Percentiles rank a stretch among this genome's conserved stretches.
phyloP scores from a whole-genome alignment of 2,113 vertebrate genomes.

The Sorex fumeus region DNA sequence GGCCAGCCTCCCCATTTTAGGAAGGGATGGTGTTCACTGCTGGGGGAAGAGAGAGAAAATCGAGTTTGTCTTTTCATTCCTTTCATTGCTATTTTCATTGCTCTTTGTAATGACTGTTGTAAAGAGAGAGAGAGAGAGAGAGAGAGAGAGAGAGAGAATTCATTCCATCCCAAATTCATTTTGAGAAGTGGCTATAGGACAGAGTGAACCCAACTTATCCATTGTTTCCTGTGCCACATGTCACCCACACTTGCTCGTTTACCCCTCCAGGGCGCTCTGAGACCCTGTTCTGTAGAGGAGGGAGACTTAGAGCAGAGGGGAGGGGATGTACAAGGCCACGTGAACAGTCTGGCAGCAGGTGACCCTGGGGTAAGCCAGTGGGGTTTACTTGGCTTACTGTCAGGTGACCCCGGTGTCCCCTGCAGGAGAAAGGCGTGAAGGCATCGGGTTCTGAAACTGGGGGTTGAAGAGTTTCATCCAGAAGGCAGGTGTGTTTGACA shows the following conservation, averaged over 20 bases:
- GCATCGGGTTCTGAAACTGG: neutral
- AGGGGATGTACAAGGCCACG: too few relatives aligned
- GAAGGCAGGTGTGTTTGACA: neutral
- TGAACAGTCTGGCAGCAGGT: too few relatives aligned
- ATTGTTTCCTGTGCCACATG: neutral
- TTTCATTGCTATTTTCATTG: too few relatives aligned
- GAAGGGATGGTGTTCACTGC: neutral
- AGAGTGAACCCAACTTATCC: neutral
- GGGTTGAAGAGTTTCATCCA: neutral
- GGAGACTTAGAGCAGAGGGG: too few relatives aligned
- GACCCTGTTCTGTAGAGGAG: too few relatives aligned
- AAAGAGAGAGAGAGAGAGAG: neutral
- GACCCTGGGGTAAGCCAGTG: too few relatives aligned
- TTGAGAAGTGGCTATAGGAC: neutral
- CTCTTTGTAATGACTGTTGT: neutral
- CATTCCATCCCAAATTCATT: conserved; percentile 5
- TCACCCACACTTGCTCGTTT: neutral
- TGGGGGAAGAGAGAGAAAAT: neutral
- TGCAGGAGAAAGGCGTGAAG: neutral
- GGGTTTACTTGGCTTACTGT: too few relatives aligned
- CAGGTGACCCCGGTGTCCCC: neutral
- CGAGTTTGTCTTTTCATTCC: neutral
- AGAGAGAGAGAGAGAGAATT: neutral
- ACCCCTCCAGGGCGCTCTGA: neutral
- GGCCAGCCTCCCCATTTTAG: neutral